Percentiles rank a stretch among this genome's conserved stretches.
Evolutionary conservation across 2,113 vertebrate species (phyloP).

Genomic region (Neolamprologus devosi): DNA sequence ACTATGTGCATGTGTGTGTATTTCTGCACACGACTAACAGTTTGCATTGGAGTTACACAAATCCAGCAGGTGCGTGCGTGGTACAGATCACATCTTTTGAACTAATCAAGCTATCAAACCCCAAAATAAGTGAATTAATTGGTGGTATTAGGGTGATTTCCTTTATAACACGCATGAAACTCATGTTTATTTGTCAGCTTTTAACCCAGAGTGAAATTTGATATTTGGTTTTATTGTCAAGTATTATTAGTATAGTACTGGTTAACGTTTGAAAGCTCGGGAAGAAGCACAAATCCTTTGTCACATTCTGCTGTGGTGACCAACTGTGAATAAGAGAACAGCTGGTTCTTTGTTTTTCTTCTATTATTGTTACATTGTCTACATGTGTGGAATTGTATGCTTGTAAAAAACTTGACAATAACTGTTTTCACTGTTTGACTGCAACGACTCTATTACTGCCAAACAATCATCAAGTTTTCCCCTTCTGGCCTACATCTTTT

Average conservation of each 20-base stretch:
- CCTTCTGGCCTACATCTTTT: neutral
- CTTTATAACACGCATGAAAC: neutral
- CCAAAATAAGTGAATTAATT: neutral
- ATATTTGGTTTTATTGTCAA: neutral
- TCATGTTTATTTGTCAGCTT: neutral
- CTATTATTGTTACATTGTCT: neutral
- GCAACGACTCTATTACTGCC: neutral
- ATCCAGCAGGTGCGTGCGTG: rapidly evolving
- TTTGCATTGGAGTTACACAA: neutral
- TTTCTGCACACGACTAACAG: rapidly evolving
- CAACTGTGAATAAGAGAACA: neutral
- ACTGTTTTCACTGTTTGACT: neutral
- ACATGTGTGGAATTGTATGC: rapidly evolving
- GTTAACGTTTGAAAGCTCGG: neutral
- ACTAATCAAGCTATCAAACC: neutral
- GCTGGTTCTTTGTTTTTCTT: neutral
- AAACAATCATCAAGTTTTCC: neutral
- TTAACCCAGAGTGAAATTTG: neutral
- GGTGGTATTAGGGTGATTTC: neutral
- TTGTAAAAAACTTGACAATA: neutral
- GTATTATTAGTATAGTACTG: neutral
- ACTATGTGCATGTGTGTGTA: neutral
- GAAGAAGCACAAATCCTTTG: neutral
- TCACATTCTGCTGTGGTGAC: neutral
- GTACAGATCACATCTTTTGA: neutral